Evolutionary conservation across 1,140 invertebrate genomes (phyloP), one percentile per base, ranked within the genome.

Genomic region (Brachionus rubens): DNA sequence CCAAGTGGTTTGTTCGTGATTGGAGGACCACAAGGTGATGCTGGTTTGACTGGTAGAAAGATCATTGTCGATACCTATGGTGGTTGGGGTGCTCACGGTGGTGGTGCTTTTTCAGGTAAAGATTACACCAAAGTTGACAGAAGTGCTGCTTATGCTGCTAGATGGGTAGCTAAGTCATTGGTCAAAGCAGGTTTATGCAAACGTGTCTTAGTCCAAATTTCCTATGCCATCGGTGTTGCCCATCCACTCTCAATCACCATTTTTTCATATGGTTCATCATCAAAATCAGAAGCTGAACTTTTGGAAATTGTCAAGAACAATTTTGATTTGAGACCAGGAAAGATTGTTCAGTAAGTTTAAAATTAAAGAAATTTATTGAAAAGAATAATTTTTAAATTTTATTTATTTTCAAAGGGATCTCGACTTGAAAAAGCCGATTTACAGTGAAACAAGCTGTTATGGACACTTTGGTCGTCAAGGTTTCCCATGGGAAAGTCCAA

Each of bases 21-120:
- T 77, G 84, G 94, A 77, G 95, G 95, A 79, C 95, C 95, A 33
- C 81, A 93, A 90, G 92, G 92, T 81, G 94, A 98, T 87, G 93
- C 94, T 75, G 94, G 94, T 79, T 87, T 98, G 67, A 98, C 94
- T 46, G 95, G 95, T 9, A 89, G 95, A 47, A 98, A 98, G 86
- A 98, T 98, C 78, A 98, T 98, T 80, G 94, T 98, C 21, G 95
- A 98, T 83, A 97, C 94, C 14, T 98, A 98, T 81, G 95, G 95
- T 62, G 95, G 95, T 1, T 97, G 94, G 94, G 94, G 94, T 62
- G 94, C 94, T 50, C 94, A 98, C 83, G 95, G 95, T 75, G 95
- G 95, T 80, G 95, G 95, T 77, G 94, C 95, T 16, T 97, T 98
- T 86, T 89, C 88, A 54, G 95, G 95, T 78, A 98, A 98, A 87